These are phyloP conservation scores for Drosophila melanosoma DNA, from an alignment of 2,888 invertebrate species.

Conservation along the genomic window DNA sequence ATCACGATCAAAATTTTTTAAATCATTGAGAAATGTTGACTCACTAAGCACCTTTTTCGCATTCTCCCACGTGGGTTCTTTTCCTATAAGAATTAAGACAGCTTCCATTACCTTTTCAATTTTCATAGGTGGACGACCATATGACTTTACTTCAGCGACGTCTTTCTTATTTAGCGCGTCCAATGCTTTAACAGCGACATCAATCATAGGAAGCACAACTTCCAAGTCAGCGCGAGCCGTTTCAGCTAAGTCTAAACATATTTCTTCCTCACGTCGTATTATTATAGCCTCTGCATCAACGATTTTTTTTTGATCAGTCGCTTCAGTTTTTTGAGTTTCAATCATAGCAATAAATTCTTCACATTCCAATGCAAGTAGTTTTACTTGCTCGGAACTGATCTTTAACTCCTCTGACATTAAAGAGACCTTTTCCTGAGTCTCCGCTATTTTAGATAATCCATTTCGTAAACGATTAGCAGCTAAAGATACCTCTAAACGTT, in stretches of 20 bases:
- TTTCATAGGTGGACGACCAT: slow-evolving; percentile 93
- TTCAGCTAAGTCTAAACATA: slow-evolving; percentile 92
- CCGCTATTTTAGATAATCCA: slow-evolving; percentile 94
- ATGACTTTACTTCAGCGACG: slow-evolving; percentile 95
- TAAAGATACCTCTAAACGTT: slow-evolving; percentile 89
- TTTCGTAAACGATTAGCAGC: slow-evolving; percentile 92
- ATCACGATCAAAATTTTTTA: slow-evolving; percentile 95
- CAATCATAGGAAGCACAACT: slow-evolving; percentile 94
- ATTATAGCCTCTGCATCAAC: slow-evolving; percentile 90
- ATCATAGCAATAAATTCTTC: slow-evolving; percentile 94
- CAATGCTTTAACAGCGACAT: slow-evolving; percentile 91
- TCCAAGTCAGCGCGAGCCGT: slow-evolving; percentile 93
- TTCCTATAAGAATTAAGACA: slow-evolving; percentile 91
- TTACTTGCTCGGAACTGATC: slow-evolving; percentile 89
- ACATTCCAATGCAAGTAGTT: slow-evolving; percentile 92
- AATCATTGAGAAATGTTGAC: slow-evolving; percentile 90
- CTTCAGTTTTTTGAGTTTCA: slow-evolving; percentile 91
- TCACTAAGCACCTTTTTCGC: slow-evolving; percentile 94
- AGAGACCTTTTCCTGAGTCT: slow-evolving; percentile 92
- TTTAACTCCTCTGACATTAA: slow-evolving; percentile 94
- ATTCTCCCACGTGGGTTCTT: slow-evolving; percentile 92
- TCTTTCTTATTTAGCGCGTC: slow-evolving; percentile 94
- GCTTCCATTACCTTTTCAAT: slow-evolving; percentile 96
- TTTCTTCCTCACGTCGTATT: slow-evolving; percentile 92
- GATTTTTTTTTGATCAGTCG: slow-evolving; percentile 92